Evolutionary conservation across 2,113 vertebrate genomes (phyloP), one percentile per base, ranked within the genome.

Genomic region (Myiopsitta monachus): DNA sequence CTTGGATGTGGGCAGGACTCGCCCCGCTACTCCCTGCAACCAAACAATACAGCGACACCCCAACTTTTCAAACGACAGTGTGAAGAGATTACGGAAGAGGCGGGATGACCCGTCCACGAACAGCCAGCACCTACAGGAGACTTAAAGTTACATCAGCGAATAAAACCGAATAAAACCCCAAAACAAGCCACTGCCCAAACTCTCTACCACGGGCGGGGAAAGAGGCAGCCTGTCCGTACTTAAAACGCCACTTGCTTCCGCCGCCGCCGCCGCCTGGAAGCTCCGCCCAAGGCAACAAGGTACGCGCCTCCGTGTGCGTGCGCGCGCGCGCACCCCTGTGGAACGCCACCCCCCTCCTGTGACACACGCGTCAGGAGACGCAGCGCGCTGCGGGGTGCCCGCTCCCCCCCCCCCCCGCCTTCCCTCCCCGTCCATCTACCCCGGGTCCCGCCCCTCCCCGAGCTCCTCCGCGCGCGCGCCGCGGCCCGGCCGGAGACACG

Each of bases 201-300:
- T 6, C 24, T 0, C 5, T 0, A 0, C 7, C 8, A 0, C 2
- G 0, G 1, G 2, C 0, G 0, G 0, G 4, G 0, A 0, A 1
- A 13, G 0, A 0, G 1, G 0, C 6, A 0, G 1, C 14, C 16
- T 49, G 76, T 92, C 96, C 87, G 10, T 17, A 89, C 31, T 44
- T 43, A 92, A 94, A 36, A 96, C 95, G 96, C 93, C 89, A 14
- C 24, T 68, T 0, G 5, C n/a, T 16, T 6, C 63, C 51, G 28
- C 62, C 74, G 8, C 8, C 11, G 14, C 8, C 11, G 14, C 51
- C 14, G n/a, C n/a, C n/a, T 4, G 11, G 5, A 47, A 18, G 3
- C 39, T 18, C 47, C 68, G 33, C 62, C 68, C 74, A 49, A 14
- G 33, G 36, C 30, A 4, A 24, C 23, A n/a, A 17, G 59, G 27